Percentiles rank a stretch among this genome's conserved stretches.
These are phyloP conservation scores for Acanthurus leucopareius DNA, from an alignment of 2,797 vertebrate genomes.

Conservation along the genomic window DNA sequence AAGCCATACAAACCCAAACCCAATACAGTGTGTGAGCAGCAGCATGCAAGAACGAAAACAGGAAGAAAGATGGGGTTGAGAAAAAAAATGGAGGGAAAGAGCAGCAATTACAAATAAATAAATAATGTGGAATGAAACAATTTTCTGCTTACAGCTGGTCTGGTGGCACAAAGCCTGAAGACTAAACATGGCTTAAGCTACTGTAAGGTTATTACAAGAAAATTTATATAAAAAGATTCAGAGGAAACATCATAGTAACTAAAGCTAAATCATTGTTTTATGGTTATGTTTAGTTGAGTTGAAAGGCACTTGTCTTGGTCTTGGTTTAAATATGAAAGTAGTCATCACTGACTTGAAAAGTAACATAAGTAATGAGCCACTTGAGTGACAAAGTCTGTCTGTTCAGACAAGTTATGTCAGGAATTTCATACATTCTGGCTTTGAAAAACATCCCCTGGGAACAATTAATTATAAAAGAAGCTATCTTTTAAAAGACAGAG, in stretches of 20 bases:
- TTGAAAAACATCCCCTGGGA: not conserved
- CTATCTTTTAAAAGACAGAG: not conserved
- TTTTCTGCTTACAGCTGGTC: not conserved
- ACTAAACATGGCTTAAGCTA: not conserved
- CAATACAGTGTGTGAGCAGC: conserved; percentile 59
- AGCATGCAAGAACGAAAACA: conserved; percentile 68
- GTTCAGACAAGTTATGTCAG: not conserved
- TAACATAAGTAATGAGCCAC: not conserved
- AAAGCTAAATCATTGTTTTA: not conserved
- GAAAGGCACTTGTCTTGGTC: no score
- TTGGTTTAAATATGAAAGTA: not conserved
- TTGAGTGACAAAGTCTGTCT: not conserved
- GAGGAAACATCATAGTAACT: not conserved
- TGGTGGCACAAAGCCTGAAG: not conserved
- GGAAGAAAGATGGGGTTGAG: conserved; percentile 15
- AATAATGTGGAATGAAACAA: conserved; percentile 25
- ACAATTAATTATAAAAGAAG: not conserved
- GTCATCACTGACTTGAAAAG: not conserved
- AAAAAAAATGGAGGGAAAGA: conserved; percentile 31
- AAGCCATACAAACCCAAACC: conserved; percentile 66
- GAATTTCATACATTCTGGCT: not conserved
- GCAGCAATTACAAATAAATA: conserved; percentile 31
- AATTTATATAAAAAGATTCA: not conserved
- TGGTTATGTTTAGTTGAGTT: not conserved
- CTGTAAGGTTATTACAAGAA: not conserved